phyloP scores from a whole-genome alignment of 2,113 vertebrate species.

The Pachypanchax playfairii region DNA sequence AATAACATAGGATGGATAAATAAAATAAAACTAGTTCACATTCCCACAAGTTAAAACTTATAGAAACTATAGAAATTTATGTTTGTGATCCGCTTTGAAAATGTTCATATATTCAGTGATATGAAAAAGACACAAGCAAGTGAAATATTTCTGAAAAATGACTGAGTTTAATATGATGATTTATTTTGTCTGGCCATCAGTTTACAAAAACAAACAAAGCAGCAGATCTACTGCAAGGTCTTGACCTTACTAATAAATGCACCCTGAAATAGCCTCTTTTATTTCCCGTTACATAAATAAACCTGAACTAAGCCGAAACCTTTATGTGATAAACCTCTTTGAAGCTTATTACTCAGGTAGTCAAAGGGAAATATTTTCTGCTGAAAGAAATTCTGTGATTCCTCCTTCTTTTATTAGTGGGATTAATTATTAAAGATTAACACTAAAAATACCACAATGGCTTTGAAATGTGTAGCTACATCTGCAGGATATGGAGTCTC shows the following conservation, averaged over 20 bases:
- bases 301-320: background rate
- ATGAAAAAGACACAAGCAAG: no score
- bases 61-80: no score
- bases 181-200: no score
- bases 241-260: background rate
- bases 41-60: no score
- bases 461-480: slow-evolving; percentile 3
- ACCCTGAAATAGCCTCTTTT: background rate
- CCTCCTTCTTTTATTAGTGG: background rate
- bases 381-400: slow-evolving; percentile 1
- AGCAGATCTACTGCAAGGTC: background rate
- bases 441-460: slow-evolving; percentile 1
- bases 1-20: no score
- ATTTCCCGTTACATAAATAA: background rate
- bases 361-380: background rate
- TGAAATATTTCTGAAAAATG: background rate
- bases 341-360: slow-evolving; percentile 22
- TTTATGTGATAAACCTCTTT: background rate
- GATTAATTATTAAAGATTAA: slow-evolving; percentile 7
- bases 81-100: no score
- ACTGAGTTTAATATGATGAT: background rate
- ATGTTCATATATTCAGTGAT: no score
- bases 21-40: no score
- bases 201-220: no score
- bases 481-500: slow-evolving; percentile 7